Conservation (phyloP, 2,797 vertebrate species). For the Gastrophryne carolinensis region DNA sequence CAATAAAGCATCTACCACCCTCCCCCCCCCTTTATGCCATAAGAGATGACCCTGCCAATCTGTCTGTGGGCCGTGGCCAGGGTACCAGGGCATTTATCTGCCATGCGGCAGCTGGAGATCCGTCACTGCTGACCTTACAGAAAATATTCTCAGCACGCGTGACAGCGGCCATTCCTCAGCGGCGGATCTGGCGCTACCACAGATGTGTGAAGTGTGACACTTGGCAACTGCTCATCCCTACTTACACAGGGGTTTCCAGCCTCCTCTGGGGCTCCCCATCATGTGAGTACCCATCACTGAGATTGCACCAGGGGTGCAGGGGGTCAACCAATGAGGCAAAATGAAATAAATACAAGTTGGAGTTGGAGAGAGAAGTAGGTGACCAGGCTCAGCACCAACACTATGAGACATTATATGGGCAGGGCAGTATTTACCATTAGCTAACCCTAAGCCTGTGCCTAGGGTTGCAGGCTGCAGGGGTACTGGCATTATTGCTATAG, state of each 20-base stretch:
- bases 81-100: slow-evolving; percentile 36
- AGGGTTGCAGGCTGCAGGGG: too few relatives aligned
- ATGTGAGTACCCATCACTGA: too few relatives aligned
- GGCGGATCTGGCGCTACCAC: background rate
- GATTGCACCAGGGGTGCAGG: slow-evolving; percentile 25
- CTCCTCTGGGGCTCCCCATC: too few relatives aligned
- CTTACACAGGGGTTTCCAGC: too few relatives aligned
- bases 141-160: slow-evolving; percentile 55
- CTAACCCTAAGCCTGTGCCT: too few relatives aligned
- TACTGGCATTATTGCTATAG: too few relatives aligned
- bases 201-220: slow-evolving; percentile 7
- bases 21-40: background rate
- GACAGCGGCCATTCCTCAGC: slow-evolving; percentile 64
- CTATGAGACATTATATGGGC: too few relatives aligned
- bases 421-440: too few relatives aligned
- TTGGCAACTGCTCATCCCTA: too few relatives aligned
- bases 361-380: slow-evolving; percentile 12
- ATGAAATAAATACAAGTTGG: slow-evolving; percentile 47
- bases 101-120: slow-evolving; percentile 41
- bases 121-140: slow-evolving; percentile 64
- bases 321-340: slow-evolving; percentile 49
- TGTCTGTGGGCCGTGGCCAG: slow-evolving; percentile 12
- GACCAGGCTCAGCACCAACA: background rate
- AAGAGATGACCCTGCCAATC: slow-evolving; percentile 39
- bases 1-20: slow-evolving; percentile 16